A percentile compares a stretch with the other conserved stretches of the same genome.
Conservation (phyloP, 2,113 vertebrate species). For the Copsychus sechellarum region DNA sequence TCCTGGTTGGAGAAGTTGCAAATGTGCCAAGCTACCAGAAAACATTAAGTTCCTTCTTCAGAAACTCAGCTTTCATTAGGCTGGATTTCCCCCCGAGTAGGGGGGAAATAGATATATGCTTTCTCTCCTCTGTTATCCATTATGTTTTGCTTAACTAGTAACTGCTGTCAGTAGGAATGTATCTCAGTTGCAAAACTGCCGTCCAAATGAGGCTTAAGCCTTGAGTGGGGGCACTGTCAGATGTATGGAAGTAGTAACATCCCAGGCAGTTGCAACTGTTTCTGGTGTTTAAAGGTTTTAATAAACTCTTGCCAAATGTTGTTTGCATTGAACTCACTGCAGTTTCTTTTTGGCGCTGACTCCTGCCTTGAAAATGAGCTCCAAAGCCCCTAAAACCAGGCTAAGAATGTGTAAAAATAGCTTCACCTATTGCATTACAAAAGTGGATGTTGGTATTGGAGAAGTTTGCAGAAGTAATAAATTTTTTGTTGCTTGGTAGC, state of each 20-base stretch:
- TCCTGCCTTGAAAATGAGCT: background rate
- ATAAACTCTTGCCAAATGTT: background rate
- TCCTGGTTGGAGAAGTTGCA: background rate
- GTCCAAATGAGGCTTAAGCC: background rate
- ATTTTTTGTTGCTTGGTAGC: background rate
- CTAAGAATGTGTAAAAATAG: background rate
- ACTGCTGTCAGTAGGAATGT: constrained; percentile 2
- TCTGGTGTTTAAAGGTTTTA: background rate
- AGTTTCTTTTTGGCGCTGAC: background rate
- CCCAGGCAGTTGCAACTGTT: background rate
- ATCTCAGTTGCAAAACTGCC: background rate
- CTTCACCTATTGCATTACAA: background rate
- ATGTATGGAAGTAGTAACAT: background rate
- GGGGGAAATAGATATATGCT: no score
- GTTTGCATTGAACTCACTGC: background rate
- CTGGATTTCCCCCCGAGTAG: background rate
- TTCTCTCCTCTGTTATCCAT: background rate
- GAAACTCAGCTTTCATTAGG: background rate
- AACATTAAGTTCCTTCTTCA: background rate
- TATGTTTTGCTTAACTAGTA: constrained; percentile 1
- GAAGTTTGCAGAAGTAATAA: background rate
- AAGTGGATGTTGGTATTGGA: background rate
- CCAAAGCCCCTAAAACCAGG: background rate
- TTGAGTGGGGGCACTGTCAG: background rate
- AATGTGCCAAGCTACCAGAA: background rate